Percentiles rank a stretch among this genome's conserved stretches.
These are phyloP conservation scores for Zosterops lateralis DNA, from an alignment of 2,113 vertebrate genomes.

Conservation along the genomic window DNA sequence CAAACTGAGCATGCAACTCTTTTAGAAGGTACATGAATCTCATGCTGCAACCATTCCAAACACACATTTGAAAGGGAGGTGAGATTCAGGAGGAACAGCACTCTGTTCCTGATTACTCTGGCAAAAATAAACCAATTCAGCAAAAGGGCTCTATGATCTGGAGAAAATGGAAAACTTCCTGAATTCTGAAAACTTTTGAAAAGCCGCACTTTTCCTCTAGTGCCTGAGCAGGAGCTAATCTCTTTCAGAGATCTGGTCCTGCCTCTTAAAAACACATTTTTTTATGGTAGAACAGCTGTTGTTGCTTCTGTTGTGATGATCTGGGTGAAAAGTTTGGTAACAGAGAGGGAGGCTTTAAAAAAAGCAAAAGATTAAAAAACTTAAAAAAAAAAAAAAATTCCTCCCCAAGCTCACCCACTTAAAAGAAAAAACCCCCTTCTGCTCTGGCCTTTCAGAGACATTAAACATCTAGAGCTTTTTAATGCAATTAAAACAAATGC, in stretches of 20 bases:
- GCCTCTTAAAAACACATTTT: conserved; percentile 51
- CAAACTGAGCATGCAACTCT: neutral
- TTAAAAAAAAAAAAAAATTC: neutral
- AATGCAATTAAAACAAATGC: conserved; percentile 68
- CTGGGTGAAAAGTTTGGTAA: conserved; percentile 71
- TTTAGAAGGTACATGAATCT: neutral
- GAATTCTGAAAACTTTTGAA: conserved; percentile 21
- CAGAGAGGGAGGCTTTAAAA: conserved; percentile 48
- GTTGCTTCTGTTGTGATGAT: conserved; percentile 68
- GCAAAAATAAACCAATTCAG: neutral
- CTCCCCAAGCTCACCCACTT: conserved; percentile 36
- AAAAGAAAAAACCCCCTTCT: conserved; percentile 28
- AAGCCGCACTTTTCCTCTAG: neutral
- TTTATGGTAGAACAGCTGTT: conserved; percentile 63
- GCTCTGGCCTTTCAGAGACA: conserved; percentile 26
- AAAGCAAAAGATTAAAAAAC: conserved; percentile 33
- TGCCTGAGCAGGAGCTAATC: conserved; percentile 35
- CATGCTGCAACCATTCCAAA: neutral
- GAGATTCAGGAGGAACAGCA: neutral
- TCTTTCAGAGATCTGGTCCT: conserved; percentile 49
- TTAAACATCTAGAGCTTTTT: conserved; percentile 46
- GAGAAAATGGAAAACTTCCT: conserved; percentile 15
- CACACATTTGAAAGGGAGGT: neutral
- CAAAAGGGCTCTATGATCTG: neutral
- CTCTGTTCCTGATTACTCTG: neutral